Evolutionary conservation across 2,113 vertebrate genomes (phyloP), one percentile per base, ranked within the genome.

Genomic region (Phrynosoma blainvillii): DNA sequence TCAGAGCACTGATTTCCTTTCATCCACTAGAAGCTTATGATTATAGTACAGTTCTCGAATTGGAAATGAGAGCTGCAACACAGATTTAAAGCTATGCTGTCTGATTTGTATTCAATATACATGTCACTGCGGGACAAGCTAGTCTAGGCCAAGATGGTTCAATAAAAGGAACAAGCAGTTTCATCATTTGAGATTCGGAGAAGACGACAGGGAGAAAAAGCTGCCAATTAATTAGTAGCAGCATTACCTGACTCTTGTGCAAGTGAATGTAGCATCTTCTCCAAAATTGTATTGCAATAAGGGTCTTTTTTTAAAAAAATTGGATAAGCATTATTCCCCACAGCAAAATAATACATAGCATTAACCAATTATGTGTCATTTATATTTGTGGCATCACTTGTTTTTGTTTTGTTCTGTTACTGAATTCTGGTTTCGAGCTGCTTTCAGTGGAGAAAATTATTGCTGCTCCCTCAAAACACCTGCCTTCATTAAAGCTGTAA

Each of bases 41-140:
- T 98, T 98, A 97, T 96, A 96, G 98, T 97, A 97, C 97, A 98
- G 97, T 96, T 97, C 97, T 98, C 95, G 98, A 98, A 98, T 98
- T 98, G 96, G 96, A 98, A 98, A 98, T 98, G 97, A 98, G 98
- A 96, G 96, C 97, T 96, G 98, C 93, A 95, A 97, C 94, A 95
- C 96, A 96, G 96, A 96, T 96, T 96, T 96, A 96, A 96, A 97
- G 94, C 95, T 95, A 90, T 88, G 91, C 96, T 95, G 97, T 97
- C 98, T 98, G 97, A 98, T 98, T 98, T 98, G 98, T 98, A 98
- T 98, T 98, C 98, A 97, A 90, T 96, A 96, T 97, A 98, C 97
- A 98, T 97, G 97, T 98, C 97, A 98, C 96, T 98, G 98, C 96
- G 96, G 98, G 97, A 98, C 97, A 96, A 96, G 96, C 93, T 95